Conservation (phyloP, 1,140 invertebrate species). For the Meloidogyne exigua region DNA sequence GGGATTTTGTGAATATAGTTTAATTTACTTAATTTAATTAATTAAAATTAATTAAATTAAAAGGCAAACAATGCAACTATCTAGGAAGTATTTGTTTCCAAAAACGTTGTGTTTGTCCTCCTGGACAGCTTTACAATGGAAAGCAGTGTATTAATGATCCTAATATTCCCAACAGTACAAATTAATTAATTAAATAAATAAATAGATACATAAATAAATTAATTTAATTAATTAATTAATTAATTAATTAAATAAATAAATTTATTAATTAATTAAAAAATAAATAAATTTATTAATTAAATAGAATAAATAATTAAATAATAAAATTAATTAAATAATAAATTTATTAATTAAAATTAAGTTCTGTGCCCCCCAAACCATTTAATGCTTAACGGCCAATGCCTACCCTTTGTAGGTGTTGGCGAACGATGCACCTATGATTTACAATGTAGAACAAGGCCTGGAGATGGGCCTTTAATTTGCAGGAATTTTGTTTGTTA, state of each 20-base stretch:
- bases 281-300: no score
- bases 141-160: slow-evolving; percentile 42
- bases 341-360: background rate
- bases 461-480: slow-evolving; percentile 23
- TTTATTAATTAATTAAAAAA: no score
- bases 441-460: slow-evolving; percentile 36
- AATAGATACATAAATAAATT: no score
- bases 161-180: slow-evolving; percentile 39
- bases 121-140: slow-evolving; percentile 39
- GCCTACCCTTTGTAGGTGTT: slow-evolving; percentile 31
- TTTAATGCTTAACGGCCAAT: slow-evolving; percentile 43
- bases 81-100: slow-evolving; percentile 39
- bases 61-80: slow-evolving; percentile 40
- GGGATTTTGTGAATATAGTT: slow-evolving; percentile 43
- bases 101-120: slow-evolving; percentile 34
- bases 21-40: no score
- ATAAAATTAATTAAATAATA: background rate
- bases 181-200: no score
- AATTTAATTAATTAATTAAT: no score
- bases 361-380: slow-evolving; percentile 35
- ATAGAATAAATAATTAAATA: no score
- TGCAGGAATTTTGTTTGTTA: slow-evolving; percentile 40
- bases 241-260: no score
- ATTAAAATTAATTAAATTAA: background rate
- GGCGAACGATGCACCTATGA: slow-evolving; percentile 44